Evolutionary conservation across 2,888 invertebrate genomes (phyloP).

Genomic region (Acrobasis repandana): DNA sequence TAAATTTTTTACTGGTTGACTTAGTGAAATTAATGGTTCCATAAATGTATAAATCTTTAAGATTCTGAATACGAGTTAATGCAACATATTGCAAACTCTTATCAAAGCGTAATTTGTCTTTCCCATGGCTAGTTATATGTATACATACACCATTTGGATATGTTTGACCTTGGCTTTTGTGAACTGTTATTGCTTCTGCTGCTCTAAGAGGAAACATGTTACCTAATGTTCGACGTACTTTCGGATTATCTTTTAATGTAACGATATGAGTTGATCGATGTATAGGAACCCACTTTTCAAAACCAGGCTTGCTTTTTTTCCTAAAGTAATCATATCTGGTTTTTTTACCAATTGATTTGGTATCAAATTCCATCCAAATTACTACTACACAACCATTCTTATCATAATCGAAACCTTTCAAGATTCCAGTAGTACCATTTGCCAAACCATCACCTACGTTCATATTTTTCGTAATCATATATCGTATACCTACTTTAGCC

Average conservation of each 20-base stretch:
- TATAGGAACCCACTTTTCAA: conserved; percentile 25
- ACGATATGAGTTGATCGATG: conserved; percentile 19
- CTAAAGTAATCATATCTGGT: conserved; percentile 14
- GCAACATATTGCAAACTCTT: conserved; percentile 26
- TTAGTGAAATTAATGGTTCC: conserved; percentile 18
- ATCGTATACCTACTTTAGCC: conserved; percentile 24
- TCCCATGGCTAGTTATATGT: conserved; percentile 21
- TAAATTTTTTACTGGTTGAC: conserved; percentile 14
- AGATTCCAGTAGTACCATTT: conserved; percentile 26
- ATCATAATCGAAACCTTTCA: conserved; percentile 24
- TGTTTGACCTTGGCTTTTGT: conserved; percentile 27
- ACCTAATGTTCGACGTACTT: conserved; percentile 12
- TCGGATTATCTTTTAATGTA: conserved; percentile 17
- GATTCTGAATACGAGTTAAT: conserved; percentile 25
- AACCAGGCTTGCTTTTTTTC: conserved; percentile 19
- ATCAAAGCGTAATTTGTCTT: conserved; percentile 25
- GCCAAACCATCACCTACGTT: conserved; percentile 25
- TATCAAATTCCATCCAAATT: conserved; percentile 26
- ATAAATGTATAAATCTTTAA: conserved; percentile 25
- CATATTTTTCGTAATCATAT: conserved; percentile 26
- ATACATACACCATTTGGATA: conserved; percentile 25
- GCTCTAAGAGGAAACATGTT: conserved; percentile 25
- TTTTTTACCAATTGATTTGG: conserved; percentile 19
- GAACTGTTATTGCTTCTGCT: conserved; percentile 27
- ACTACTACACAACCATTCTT: conserved; percentile 15